Evolutionary conservation across 2,113 vertebrate species (phyloP).

Genomic region (Spea bombifrons): DNA sequence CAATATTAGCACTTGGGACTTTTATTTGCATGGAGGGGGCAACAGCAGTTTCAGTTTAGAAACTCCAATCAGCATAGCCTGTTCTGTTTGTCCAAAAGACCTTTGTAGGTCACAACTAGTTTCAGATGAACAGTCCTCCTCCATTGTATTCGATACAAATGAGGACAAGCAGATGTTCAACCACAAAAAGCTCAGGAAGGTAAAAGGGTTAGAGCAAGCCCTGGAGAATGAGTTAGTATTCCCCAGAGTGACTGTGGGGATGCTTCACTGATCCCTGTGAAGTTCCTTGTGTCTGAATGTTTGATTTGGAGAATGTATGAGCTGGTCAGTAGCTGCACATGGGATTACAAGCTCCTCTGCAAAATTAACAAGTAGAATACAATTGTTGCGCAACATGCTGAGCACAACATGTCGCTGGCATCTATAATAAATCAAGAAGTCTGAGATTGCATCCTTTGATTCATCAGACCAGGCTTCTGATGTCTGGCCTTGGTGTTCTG

Average conservation of each 20-base stretch:
- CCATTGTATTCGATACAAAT: too few species aligned
- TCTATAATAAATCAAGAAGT: neutral
- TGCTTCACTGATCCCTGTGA: neutral
- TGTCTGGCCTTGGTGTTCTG: too few species aligned
- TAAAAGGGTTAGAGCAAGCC: neutral
- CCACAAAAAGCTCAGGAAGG: constrained; percentile 13
- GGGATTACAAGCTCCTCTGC: neutral
- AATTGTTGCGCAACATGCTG: neutral
- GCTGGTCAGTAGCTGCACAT: neutral
- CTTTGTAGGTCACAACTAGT: too few species aligned
- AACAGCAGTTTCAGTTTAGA: too few species aligned
- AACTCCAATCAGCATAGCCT: too few species aligned
- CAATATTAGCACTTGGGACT: too few species aligned
- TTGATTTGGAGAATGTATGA: constrained; percentile 11
- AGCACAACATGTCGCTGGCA: neutral
- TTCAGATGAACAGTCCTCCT: too few species aligned
- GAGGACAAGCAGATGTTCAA: constrained; percentile 21
- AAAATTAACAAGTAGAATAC: neutral
- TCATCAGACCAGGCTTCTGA: too few species aligned
- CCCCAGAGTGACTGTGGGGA: constrained; percentile 13
- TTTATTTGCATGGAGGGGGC: too few species aligned
- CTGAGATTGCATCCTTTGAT: neutral
- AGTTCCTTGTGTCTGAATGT: neutral
- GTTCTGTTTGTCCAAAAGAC: too few species aligned
- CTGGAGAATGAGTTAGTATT: neutral